Evolutionary conservation across 2,113 vertebrate species (phyloP).

Genomic region (Dryoscopus gambensis): DNA sequence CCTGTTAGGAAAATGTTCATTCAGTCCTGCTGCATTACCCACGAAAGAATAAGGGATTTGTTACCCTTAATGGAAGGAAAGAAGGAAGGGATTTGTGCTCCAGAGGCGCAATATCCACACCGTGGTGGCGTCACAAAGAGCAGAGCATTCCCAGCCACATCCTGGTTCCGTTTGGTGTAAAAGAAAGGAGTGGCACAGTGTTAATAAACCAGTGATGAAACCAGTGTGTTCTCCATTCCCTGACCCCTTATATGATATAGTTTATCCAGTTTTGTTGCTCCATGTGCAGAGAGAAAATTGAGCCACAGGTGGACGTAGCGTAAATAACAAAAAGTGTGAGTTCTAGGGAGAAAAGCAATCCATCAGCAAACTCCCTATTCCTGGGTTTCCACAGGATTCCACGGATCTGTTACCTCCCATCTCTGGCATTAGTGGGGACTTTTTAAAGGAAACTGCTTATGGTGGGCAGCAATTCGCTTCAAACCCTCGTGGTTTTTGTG

Average conservation of each 20-base stretch:
- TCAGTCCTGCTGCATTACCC: not conserved
- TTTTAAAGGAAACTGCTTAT: not conserved
- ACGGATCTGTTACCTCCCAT: not conserved
- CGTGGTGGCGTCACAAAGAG: rapidly evolving
- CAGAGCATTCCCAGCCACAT: not conserved
- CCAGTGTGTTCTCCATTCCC: not conserved
- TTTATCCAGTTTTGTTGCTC: not conserved
- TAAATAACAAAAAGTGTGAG: not conserved
- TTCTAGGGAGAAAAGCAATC: not conserved
- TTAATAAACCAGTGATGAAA: not conserved
- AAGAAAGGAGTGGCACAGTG: not conserved
- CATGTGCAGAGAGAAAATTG: not conserved
- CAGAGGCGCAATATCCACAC: not conserved
- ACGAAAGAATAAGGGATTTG: not conserved
- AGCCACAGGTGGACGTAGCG: not conserved
- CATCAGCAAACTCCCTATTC: not conserved
- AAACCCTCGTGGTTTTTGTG: not conserved
- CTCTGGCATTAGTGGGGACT: not conserved
- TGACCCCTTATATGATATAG: not conserved
- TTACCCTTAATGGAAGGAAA: not conserved
- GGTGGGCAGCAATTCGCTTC: not conserved
- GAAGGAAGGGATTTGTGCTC: not conserved
- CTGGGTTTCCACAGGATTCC: not conserved
- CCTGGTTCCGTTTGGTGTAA: not conserved
- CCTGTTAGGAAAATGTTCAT: not conserved